Percentiles rank a stretch among this genome's conserved stretches.
These are phyloP conservation scores for Yponomeuta plumbellus DNA, from an alignment of 2,888 invertebrate species.

Conservation along the genomic window DNA sequence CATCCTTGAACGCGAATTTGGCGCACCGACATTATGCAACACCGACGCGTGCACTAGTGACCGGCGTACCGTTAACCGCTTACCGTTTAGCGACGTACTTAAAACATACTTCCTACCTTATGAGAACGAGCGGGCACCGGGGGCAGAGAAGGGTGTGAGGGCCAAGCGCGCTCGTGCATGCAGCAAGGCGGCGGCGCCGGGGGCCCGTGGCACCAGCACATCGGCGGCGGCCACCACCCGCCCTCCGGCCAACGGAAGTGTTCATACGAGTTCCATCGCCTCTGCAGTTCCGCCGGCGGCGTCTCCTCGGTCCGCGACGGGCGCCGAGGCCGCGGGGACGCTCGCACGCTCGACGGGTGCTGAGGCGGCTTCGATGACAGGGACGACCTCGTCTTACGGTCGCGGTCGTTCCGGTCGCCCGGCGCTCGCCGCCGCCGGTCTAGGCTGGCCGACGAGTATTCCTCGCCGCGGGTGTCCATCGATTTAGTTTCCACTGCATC, in stretches of 20 bases:
- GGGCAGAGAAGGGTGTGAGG: constrained; percentile 66
- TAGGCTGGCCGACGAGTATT: constrained; percentile 67
- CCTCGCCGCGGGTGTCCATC: constrained; percentile 48
- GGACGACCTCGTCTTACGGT: constrained; percentile 79
- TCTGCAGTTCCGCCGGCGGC: constrained; percentile 61
- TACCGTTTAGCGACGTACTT: not conserved
- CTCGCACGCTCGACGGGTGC: constrained; percentile 59
- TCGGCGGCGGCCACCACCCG: constrained; percentile 65
- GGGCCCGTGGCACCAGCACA: constrained; percentile 69
- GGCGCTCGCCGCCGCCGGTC: constrained; percentile 73
- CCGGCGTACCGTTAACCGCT: not conserved
- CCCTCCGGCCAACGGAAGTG: constrained; percentile 76
- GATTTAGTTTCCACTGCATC: constrained; percentile 42
- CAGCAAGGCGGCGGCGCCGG: constrained; percentile 65
- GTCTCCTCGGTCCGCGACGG: constrained; percentile 50
- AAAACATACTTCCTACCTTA: constrained; percentile 55
- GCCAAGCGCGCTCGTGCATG: constrained; percentile 69
- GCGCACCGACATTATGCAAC: not conserved
- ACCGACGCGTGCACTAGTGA: not conserved
- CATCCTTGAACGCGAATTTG: constrained; percentile 7
- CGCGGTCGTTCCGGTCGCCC: constrained; percentile 76
- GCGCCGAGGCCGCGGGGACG: constrained; percentile 60
- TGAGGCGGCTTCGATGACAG: constrained; percentile 72
- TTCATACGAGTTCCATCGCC: constrained; percentile 74
- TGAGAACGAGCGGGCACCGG: constrained; percentile 49